Percentiles rank a stretch among this genome's conserved stretches.
Evolutionary conservation across 2,113 vertebrate species (phyloP).

Genomic region (Mesitornis unicolor): DNA sequence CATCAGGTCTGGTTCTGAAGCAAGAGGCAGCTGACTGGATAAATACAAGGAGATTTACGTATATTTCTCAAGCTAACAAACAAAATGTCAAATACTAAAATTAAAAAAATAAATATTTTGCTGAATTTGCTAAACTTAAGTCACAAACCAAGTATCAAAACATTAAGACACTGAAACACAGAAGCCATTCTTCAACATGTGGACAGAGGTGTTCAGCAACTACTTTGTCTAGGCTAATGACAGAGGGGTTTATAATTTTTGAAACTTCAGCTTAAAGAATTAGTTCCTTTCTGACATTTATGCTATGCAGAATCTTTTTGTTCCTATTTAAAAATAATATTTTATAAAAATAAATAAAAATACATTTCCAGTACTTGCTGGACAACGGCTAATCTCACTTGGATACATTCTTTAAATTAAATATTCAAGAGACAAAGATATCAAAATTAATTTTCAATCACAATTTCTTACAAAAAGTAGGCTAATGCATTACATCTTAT

Average conservation of each 20-base stretch:
- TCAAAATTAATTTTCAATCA: background rate
- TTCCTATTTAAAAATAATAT: background rate
- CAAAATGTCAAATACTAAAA: background rate
- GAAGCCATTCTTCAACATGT: background rate
- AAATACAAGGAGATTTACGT: background rate
- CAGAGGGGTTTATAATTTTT: background rate
- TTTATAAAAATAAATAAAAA: background rate
- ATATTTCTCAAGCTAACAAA: background rate
- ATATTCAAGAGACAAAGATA: background rate
- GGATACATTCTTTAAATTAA: background rate
- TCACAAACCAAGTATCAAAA: background rate
- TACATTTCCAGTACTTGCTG: background rate
- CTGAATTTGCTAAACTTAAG: background rate
- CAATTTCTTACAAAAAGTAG: background rate
- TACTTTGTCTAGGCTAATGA: background rate
- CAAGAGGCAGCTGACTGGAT: background rate
- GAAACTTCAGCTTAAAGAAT: background rate
- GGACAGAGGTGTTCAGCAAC: background rate
- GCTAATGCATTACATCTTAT: background rate
- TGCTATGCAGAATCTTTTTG: background rate
- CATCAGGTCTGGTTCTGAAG: background rate
- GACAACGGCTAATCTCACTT: background rate
- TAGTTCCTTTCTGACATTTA: background rate
- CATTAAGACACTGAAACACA: background rate
- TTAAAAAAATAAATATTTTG: background rate